Base-by-base conservation (phyloP, 2,797 vertebrate genomes). In the Myoxocephalus aenaeus region DNA sequence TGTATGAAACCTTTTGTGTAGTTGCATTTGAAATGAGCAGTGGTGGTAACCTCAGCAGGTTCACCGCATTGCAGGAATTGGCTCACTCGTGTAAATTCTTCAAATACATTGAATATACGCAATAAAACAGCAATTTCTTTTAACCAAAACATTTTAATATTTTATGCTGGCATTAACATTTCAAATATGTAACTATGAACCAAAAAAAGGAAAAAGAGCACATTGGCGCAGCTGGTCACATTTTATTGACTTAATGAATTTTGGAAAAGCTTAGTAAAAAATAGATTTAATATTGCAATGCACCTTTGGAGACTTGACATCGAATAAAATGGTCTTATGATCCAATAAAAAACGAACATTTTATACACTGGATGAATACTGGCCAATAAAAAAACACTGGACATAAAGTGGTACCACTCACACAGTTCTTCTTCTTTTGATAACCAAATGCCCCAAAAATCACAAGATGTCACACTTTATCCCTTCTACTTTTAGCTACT, bases 1-100 rank as follows among this genome's bases (percentile, higher is more conserved):
- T 90, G 1, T 79, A 82, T 74, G 77, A 88, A 85, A 85, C 78
- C 85, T 80, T 81, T 81, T 15, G 48, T 80, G 74, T 80, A 59
- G 83, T 77, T 81, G 65, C 70, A 76, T 75, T 65, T 87, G 51
- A 80, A 85, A 86, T 79, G n/a, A 81, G 75, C 76, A 81, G 75
- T 54, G 67, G 56, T 71, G 77, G 83, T 79, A 88, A 79, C 83
- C 64, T 86, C 75, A 81, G 76, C 50, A 64, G 83, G 69, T 48
- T 70, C 78, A 82, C 81, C 13, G 38, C 69, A 42, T 69, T 71
- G 76, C 70, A 65, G 70, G 80, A 73, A 78, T 72, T 56, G 79
- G 81, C 76, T 85, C 68, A 75, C 70, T 73, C 57, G 84, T 84
- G 42, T 82, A 71, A 85, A 79, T 79, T 87, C 74, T 70, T 84